Evolutionary conservation across 2,113 vertebrate species (phyloP), one percentile per base, ranked within the genome.

Genomic region (Ceyx melanurus): DNA sequence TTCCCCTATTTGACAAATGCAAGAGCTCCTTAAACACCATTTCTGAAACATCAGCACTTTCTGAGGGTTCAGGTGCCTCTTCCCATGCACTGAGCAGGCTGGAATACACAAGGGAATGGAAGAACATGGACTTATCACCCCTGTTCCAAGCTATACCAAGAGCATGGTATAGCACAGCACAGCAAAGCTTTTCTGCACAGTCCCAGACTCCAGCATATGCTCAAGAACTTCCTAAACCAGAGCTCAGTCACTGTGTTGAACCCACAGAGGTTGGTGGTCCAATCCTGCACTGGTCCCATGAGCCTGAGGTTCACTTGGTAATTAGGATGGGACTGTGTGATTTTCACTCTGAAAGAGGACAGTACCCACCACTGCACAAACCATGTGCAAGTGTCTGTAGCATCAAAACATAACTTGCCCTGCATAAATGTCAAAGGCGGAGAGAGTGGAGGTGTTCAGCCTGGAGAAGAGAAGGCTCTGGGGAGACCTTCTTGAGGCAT

Each of bases 151-250:
- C 9, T 75, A 5, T 51, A 71, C 40, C 23, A 26, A 28, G 20
- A 5, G 5, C 20, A 25, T 0, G 2, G 2, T 7, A 21, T 14
- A 33, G 20, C 8, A 23, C 10, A 13, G 29, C 5, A 54, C 17
- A 48, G 11, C 18, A 78, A 61, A 83, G 5, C 8, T 83, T 79
- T 40, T 42, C 35, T 40, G 7, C 35, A 57, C 20, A 8, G 6
- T 43, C 35, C 31, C 46, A 35, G 3, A 9, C 35, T 75, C 42
- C 26, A 81, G 11, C 29, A 53, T 4, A 4, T 10, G 7, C 37
- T 91, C 20, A 37, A 46, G 45, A 23, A n/a, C 8, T 75, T 75
- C 62, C 8, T 53, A 51, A 57, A 56, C n/a, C 57, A 33, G 19
- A 64, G 50, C 6, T 26, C 22, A 3, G 35, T 29, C 5, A 1